Evolutionary conservation across 1,140 invertebrate species (phyloP).

Genomic region (Nasonia giraulti): DNA sequence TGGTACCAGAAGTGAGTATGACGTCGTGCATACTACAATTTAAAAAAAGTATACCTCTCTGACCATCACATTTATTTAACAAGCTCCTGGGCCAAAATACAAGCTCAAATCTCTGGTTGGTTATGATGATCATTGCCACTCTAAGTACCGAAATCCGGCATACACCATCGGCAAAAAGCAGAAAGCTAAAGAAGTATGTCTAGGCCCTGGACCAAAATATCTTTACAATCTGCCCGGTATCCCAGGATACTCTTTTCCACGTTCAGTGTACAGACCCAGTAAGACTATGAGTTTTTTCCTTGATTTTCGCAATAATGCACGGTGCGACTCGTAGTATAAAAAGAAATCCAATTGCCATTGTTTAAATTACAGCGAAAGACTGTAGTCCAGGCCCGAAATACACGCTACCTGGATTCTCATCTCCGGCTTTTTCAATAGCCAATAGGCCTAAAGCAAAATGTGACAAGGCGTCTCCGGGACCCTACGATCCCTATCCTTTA

Average conservation of each 20-base stretch:
- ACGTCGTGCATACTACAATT: not conserved
- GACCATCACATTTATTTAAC: conserved; percentile 17
- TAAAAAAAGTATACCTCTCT: not conserved
- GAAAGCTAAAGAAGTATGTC: not conserved
- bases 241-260: conserved; percentile 58
- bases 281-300: conserved; percentile 36
- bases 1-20: conserved; percentile 38
- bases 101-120: conserved; percentile 63
- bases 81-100: conserved; percentile 69
- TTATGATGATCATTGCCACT: conserved; percentile 62
- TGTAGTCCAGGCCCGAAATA: conserved; percentile 46
- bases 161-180: conserved; percentile 59
- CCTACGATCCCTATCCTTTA: not conserved
- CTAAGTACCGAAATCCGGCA: conserved; percentile 65
- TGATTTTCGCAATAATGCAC: not conserved
- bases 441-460: not conserved
- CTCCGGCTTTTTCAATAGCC: conserved; percentile 36
- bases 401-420: conserved; percentile 17
- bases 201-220: conserved; percentile 66
- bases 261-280: conserved; percentile 42
- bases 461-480: not conserved
- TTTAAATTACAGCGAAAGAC: not conserved
- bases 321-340: not conserved
- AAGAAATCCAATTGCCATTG: not conserved
- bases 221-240: conserved; percentile 38